Evolutionary conservation across 2,888 invertebrate genomes (phyloP).

Genomic region (Rhimphoctona megacephalus): DNA sequence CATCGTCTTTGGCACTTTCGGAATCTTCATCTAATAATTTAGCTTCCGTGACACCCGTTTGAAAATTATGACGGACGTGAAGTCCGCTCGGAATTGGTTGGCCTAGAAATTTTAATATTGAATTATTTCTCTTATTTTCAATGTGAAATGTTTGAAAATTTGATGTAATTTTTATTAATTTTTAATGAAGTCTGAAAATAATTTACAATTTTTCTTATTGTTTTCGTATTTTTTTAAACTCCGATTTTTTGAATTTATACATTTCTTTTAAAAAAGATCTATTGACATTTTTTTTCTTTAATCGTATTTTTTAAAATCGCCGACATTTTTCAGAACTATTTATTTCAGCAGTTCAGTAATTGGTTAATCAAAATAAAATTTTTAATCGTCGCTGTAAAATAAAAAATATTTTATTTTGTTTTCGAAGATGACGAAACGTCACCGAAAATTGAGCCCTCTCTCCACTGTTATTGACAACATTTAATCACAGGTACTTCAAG

Average conservation of each 20-base stretch:
- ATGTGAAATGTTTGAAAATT: not conserved
- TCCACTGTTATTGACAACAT: constrained; percentile 73
- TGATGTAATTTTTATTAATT: not conserved
- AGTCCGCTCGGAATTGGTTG: constrained; percentile 91
- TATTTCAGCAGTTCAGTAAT: not conserved
- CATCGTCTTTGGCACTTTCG: constrained; percentile 68
- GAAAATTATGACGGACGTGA: constrained; percentile 91
- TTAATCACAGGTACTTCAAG: constrained; percentile 72
- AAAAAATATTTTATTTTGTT: constrained; percentile 8
- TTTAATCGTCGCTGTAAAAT: not conserved
- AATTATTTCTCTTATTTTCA: not conserved
- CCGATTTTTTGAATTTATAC: not conserved
- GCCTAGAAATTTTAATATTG: constrained; percentile 85
- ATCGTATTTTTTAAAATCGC: not conserved
- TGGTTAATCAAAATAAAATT: not conserved
- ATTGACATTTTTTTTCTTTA: not conserved
- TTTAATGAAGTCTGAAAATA: not conserved
- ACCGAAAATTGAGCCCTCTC: constrained; percentile 57
- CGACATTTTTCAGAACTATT: not conserved
- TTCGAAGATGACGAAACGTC: not conserved
- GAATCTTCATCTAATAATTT: constrained; percentile 87
- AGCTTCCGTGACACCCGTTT: constrained; percentile 91
- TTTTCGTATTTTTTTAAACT: not conserved
- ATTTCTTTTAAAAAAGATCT: too few species aligned
- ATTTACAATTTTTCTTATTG: not conserved